Evolutionary conservation across 2,797 vertebrate species (phyloP).

Genomic region (Macropodus opercularis): DNA sequence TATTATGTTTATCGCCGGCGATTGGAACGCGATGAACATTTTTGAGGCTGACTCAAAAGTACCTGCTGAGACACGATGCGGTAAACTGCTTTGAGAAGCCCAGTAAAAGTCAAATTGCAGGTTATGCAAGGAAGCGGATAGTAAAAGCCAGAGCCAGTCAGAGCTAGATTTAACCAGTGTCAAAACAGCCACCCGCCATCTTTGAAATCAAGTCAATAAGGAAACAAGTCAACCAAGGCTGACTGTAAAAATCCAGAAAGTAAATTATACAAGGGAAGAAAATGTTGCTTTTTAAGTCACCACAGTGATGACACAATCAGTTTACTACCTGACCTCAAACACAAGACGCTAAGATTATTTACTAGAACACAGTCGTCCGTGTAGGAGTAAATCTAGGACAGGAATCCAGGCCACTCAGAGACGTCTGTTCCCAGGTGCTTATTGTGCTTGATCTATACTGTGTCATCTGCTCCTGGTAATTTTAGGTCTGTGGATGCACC

Average conservation of each 20-base stretch:
- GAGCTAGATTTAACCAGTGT: constrained; percentile 45
- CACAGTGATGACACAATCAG: constrained; percentile 1
- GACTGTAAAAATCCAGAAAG: not conserved
- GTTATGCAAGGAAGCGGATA: constrained; percentile 56
- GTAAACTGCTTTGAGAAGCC: constrained; percentile 38
- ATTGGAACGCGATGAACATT: constrained; percentile 6
- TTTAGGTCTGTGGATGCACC: constrained; percentile 58
- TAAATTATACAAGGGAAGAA: constrained; percentile 6
- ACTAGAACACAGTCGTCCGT: constrained; percentile 48
- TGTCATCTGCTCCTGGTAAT: constrained; percentile 65
- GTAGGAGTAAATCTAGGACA: constrained; percentile 73
- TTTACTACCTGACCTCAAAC: constrained; percentile 45
- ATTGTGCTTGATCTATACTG: constrained; percentile 73
- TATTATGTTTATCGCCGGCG: not conserved
- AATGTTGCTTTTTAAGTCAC: constrained; percentile 5
- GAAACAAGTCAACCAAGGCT: constrained; percentile 36
- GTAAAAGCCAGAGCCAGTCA: constrained; percentile 51
- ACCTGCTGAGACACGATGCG: constrained; percentile 58
- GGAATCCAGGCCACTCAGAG: constrained; percentile 75
- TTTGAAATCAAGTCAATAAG: constrained; percentile 26
- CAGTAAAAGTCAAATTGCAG: constrained; percentile 53
- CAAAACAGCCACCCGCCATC: constrained; percentile 30
- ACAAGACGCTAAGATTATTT: constrained; percentile 57
- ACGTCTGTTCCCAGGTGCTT: constrained; percentile 66
- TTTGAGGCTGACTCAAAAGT: constrained; percentile 17